Evolutionary conservation across 1,140 invertebrate species (phyloP).

Genomic region (Drosophila nannoptera): DNA sequence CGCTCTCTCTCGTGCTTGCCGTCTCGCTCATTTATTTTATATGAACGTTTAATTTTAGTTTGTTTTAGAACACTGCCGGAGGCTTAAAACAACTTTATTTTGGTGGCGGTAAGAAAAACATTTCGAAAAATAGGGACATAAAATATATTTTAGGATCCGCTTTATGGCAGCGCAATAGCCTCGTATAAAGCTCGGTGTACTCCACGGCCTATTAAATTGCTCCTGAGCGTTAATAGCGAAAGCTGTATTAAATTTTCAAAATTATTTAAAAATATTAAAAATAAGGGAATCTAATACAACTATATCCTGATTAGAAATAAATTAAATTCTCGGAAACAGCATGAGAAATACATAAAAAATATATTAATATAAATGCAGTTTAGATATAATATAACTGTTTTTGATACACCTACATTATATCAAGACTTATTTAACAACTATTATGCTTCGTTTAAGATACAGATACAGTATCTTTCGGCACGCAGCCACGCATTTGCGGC

Average conservation of each 20-base stretch:
- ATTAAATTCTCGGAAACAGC: too few relatives aligned
- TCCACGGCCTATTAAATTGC: conserved; percentile 31
- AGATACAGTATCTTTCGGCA: conserved; percentile 9
- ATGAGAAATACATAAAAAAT: too few relatives aligned
- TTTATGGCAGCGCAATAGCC: conserved; percentile 24
- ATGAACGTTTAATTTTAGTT: conserved; percentile 33
- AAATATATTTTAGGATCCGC: conserved; percentile 38
- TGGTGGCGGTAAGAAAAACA: conserved; percentile 14
- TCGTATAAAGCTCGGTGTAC: conserved; percentile 21
- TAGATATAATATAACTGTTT: background rate
- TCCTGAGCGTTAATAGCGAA: conserved; percentile 6
- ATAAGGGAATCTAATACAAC: too few relatives aligned
- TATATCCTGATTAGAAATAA: too few relatives aligned
- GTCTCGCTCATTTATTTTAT: conserved; percentile 30
- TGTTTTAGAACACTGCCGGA: background rate
- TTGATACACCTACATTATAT: conserved; percentile 1
- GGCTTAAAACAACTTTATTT: conserved; percentile 34
- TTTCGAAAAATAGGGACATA: conserved; percentile 10
- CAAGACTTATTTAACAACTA: too few relatives aligned
- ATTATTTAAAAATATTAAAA: too few relatives aligned
- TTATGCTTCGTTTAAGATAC: background rate
- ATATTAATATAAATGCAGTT: too few relatives aligned
- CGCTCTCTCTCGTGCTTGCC: background rate
- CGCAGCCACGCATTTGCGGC: background rate
- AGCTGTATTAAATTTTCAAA: background rate